Evolutionary conservation across 2,113 vertebrate species (phyloP).

Genomic region (Alces alces): DNA sequence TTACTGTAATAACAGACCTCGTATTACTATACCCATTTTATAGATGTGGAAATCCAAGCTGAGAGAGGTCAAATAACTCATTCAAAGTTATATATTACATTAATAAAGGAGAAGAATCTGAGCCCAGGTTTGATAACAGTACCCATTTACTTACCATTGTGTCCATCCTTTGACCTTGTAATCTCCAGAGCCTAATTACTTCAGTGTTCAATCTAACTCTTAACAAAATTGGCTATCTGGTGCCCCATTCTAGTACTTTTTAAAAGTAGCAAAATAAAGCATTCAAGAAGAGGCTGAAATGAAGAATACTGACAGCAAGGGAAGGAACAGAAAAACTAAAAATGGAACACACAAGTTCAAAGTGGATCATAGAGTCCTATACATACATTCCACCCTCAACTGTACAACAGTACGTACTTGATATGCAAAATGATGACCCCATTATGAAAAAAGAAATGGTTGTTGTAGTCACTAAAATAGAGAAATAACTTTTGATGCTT

Average conservation of each 20-base stretch:
- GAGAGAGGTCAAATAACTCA: background rate
- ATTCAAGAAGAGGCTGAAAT: constrained; percentile 15
- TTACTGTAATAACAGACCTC: background rate
- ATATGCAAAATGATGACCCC: background rate
- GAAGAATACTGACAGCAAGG: background rate
- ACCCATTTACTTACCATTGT: background rate
- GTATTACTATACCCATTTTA: background rate
- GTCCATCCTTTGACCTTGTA: background rate
- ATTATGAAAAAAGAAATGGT: background rate
- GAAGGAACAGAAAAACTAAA: background rate
- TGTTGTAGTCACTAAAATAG: background rate
- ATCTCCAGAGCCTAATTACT: background rate
- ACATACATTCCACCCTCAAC: background rate
- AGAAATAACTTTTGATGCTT: constrained; percentile 2
- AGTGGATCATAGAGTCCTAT: background rate
- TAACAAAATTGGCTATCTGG: constrained; percentile 19
- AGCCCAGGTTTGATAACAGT: background rate
- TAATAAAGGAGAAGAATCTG: background rate
- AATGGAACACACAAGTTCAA: background rate
- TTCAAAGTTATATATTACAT: background rate
- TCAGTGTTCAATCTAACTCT: constrained; percentile 29
- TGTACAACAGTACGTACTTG: background rate
- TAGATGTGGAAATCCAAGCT: constrained; percentile 12
- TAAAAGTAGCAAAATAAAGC: constrained; percentile 25
- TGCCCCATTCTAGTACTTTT: background rate